Conservation (phyloP, 2,113 vertebrate genomes). For the Zosterops hypoxanthus region DNA sequence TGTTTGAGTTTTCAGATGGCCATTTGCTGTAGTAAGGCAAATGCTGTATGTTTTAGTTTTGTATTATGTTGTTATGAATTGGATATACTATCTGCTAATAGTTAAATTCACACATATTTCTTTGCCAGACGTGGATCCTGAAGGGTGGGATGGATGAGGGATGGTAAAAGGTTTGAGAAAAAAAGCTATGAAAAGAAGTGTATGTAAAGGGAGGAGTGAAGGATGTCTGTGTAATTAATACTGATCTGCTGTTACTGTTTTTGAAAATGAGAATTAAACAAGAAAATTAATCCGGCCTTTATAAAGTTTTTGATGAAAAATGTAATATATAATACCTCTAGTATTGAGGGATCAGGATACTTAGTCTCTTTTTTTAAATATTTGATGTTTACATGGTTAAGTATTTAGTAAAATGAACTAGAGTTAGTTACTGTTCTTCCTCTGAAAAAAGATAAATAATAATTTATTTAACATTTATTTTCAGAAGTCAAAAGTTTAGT, state of each 20-base stretch:
- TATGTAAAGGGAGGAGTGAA: background rate
- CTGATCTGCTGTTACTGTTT: background rate
- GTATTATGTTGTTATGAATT: background rate
- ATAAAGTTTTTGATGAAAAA: background rate
- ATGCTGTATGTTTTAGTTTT: background rate
- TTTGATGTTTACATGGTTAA: conserved; percentile 61
- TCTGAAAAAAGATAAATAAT: conserved; percentile 36
- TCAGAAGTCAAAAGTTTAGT: conserved; percentile 52
- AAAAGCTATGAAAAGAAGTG: background rate
- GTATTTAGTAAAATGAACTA: conserved; percentile 23
- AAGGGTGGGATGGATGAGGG: background rate
- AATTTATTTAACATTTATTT: conserved; percentile 55
- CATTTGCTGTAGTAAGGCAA: background rate
- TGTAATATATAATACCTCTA: background rate
- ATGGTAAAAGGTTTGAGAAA: background rate
- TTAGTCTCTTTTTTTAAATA: conserved; percentile 15
- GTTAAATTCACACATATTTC: background rate
- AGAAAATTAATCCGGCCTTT: background rate
- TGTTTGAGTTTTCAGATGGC: background rate
- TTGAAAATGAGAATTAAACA: conserved; percentile 30
- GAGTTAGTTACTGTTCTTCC: conserved; percentile 60
- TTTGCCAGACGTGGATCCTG: background rate
- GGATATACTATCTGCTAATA: background rate
- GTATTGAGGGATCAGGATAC: conserved; percentile 38
- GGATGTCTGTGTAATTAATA: background rate